Base-by-base conservation (phyloP, 2,797 vertebrate species). In the Leucoraja ocellata region DNA sequence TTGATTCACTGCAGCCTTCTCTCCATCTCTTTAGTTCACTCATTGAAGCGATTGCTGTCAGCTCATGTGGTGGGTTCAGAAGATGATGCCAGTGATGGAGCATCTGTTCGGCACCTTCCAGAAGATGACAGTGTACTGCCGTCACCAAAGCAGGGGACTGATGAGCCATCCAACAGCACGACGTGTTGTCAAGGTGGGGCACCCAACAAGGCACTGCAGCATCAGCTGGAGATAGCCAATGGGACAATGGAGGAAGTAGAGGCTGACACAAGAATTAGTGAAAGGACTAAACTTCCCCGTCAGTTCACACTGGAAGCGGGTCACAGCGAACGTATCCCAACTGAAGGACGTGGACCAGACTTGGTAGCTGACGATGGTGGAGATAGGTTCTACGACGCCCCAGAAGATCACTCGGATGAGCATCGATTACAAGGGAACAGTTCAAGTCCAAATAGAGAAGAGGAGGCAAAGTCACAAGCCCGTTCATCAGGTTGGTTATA, bases 351-450 rank as follows among this genome's bases (percentile, higher is more conserved):
- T 96, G 91, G n/a, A 11, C 84, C 61, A 68, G 76, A 93, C 58
- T 25, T 25, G 16, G 28, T 58, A 36, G 93, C 95, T 0, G 97
- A 97, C 39, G 98, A 99, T 93, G 96, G 97, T 0, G 97, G 95
- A 92, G 97, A 97, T 94, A 96, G 97, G 93, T 99, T 98, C 96
- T 99, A 98, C 90, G 98, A 99, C 94, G 97, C 97, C 78, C 97
- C 96, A 61, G 98, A 99, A 95, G 98, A 97, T 94, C 98, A 98
- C 95, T 96, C 97, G 95, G 96, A 97, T 32, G 96, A 96, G 94
- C 95, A 95, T 93, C 95, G 23, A 36, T 46, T 32, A 76, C 36
- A 92, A 25, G 36, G 39, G 71, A 76, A 58, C 46, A 68, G 96
- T 96, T 93, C 76, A 95, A 11, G 95, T 96, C 93, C 94, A 95